Base-by-base conservation (phyloP, 2,113 vertebrate genomes). In the Ameiurus melas region DNA sequence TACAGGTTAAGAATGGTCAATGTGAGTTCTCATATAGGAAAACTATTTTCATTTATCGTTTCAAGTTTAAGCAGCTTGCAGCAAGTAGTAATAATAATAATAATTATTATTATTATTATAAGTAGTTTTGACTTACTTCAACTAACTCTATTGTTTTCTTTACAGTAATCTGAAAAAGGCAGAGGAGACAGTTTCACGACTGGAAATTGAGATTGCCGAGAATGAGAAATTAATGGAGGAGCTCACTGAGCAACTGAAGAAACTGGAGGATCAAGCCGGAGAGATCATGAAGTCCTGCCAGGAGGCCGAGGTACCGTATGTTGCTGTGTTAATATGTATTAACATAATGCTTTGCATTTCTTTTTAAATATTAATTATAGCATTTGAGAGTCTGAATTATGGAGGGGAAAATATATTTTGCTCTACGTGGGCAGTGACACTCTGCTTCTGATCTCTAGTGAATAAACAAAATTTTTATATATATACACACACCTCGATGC, bases 141-240 rank as follows among this genome's bases (percentile, higher is more conserved):
- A 3, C 25, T 25, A 55, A 70, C 33, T 17, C 1, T 64, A 2
- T 22, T 39, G 64, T 91, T 82, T 53, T 89, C 62, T 19, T 87
- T 86, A 22, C 92, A 99, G 98, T 89, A 99, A 98, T 93, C 93
- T 99, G 90, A 98, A 97, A 90, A 99, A 98, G 91, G 95, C 92
- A 0, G 93, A 98, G 91, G 98, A 98, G 51, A 91, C 96, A 16
- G 87, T 98, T 77, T 86, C 75, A 60, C 94, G 93, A 22, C 93
- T 95, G 0, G 94, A 98, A 93, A 91, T 89, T n/a, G 98, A 99
- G 93, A 93, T 96, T 89, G 93, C 94, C 73, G 95, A 97, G 13
- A 98, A 96, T 0, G 93, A 96, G 84, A 96, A 96, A 88, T 91
- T 94, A 12, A 92, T 96, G 60, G 92, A 92, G 30, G 93, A 95